These are phyloP conservation scores for Clitarchus hookeri DNA, from an alignment of 2,888 invertebrate genomes.

Conservation along the genomic window DNA sequence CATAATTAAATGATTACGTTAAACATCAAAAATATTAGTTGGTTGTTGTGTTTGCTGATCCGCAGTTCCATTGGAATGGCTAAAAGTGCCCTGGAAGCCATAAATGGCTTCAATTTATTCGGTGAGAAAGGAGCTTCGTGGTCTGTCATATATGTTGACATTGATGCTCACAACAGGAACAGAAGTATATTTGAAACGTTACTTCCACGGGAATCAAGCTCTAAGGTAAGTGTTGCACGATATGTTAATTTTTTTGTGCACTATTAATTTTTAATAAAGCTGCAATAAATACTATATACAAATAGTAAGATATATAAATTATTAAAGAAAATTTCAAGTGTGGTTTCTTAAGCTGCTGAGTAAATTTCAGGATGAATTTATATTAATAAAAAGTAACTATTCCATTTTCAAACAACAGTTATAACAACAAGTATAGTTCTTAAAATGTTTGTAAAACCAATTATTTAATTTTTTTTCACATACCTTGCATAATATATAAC, in stretches of 20 bases:
- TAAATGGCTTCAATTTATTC: constrained; percentile 97
- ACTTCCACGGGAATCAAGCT: constrained; percentile 95
- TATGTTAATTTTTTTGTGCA: background rate
- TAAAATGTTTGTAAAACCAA: no score
- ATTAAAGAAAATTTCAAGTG: no score
- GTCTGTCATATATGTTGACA: constrained; percentile 98
- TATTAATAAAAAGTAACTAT: no score
- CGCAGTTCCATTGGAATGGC: constrained; percentile 91
- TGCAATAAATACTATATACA: background rate
- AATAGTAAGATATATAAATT: background rate
- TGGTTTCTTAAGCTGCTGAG: no score
- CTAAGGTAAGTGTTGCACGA: constrained; percentile 72
- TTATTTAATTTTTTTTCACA: no score
- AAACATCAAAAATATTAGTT: no score
- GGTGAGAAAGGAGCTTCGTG: constrained; percentile 97
- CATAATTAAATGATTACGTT: no score
- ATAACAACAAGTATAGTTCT: no score
- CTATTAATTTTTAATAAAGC: background rate
- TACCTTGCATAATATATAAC: no score
- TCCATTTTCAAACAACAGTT: no score
- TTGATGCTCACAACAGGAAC: constrained; percentile 98
- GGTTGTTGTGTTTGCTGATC: constrained; percentile 25
- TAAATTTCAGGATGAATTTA: no score
- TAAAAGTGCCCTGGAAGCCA: constrained; percentile 96
- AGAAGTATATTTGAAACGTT: constrained; percentile 98